phyloP scores from a whole-genome alignment of 2,797 vertebrate species.

The Cuniculus paca region DNA sequence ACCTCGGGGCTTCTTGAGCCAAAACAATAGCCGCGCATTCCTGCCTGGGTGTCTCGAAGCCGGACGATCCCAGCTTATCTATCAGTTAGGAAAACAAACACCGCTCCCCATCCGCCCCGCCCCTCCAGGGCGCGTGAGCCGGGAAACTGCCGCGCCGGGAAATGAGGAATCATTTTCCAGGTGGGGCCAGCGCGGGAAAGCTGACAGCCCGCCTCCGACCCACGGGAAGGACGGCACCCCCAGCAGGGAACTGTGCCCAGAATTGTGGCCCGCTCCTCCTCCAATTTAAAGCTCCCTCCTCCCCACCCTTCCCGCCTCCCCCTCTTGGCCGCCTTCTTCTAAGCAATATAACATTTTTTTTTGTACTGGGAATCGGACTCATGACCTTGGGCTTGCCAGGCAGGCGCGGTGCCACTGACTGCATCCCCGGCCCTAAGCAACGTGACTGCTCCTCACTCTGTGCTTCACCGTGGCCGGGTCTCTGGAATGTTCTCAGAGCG shows the following conservation, averaged over 20 bases:
- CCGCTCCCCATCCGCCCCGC: background rate
- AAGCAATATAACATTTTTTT: rapidly evolving
- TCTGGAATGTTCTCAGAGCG: background rate
- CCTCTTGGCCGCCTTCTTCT: too few relatives aligned
- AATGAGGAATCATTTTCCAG: conserved; percentile 19
- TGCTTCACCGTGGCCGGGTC: rapidly evolving
- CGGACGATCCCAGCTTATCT: background rate
- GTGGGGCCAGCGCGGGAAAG: background rate
- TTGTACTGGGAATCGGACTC: too few relatives aligned
- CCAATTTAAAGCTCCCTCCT: background rate
- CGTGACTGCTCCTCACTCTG: background rate
- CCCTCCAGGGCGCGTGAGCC: background rate
- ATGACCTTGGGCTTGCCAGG: too few relatives aligned
- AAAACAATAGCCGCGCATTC: conserved; percentile 26
- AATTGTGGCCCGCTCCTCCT: background rate
- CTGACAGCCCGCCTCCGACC: background rate
- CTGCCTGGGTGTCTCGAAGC: background rate
- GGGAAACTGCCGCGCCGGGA: background rate
- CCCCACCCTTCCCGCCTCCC: rapidly evolving
- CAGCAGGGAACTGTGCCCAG: rapidly evolving
- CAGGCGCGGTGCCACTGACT: too few relatives aligned
- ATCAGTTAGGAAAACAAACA: conserved; percentile 34
- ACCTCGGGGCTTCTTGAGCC: background rate
- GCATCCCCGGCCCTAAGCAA: too few relatives aligned
- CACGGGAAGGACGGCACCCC: rapidly evolving